phyloP scores from a whole-genome alignment of 2,797 vertebrate genomes.

The Notolepis coatsorum region DNA sequence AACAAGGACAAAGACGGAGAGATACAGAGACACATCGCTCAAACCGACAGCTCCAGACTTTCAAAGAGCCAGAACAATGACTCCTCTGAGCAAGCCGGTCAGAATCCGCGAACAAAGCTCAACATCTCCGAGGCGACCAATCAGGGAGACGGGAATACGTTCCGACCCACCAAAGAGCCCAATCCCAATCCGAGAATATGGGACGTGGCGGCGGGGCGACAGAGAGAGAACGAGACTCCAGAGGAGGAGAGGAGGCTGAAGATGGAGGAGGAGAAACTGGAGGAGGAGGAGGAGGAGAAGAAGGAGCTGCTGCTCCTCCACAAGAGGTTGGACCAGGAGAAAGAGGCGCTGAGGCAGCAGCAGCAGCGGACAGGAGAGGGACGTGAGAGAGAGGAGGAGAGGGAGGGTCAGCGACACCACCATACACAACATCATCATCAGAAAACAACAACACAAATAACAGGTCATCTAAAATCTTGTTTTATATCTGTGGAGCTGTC shows the following conservation, averaged over 20 bases:
- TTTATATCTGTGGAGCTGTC: not conserved
- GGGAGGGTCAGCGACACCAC: constrained; percentile 37
- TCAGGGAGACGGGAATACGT: constrained; percentile 28
- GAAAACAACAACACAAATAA: constrained; percentile 65
- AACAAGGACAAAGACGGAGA: not conserved
- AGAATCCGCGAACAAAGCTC: constrained; percentile 32
- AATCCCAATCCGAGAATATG: constrained; percentile 61
- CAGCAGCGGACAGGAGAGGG: constrained; percentile 64
- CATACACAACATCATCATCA: constrained; percentile 62
- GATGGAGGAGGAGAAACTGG: constrained; percentile 60
- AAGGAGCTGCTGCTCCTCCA: constrained; percentile 76
- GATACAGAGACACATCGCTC: constrained; percentile 10
- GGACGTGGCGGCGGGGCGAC: not conserved
- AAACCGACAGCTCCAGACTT: constrained; percentile 42
- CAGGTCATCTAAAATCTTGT: constrained; percentile 78
- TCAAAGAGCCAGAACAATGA: constrained; percentile 43
- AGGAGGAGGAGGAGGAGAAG: constrained; percentile 76
- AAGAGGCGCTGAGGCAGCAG: constrained; percentile 69
- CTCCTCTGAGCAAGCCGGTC: constrained; percentile 36
- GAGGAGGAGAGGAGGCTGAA: constrained; percentile 52
- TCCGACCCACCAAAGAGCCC: constrained; percentile 67
- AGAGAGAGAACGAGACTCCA: constrained; percentile 70
- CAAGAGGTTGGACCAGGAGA: constrained; percentile 77
- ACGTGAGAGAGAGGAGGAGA: constrained; percentile 49
- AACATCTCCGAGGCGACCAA: constrained; percentile 26